These are phyloP conservation scores for Pterophyllum scalare DNA, from an alignment of 2,113 vertebrate genomes.

Conservation along the genomic window DNA sequence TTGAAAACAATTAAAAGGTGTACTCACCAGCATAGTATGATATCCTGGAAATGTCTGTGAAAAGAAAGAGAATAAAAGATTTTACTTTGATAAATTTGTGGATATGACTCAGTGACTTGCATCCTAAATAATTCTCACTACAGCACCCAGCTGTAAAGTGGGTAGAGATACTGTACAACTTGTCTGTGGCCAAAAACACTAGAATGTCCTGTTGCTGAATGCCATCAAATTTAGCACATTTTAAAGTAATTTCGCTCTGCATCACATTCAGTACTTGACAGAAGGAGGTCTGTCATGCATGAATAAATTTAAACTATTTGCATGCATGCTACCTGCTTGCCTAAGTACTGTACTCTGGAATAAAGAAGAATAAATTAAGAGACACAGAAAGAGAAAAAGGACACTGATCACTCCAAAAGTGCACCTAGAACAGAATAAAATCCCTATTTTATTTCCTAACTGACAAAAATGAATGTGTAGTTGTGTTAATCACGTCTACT, in stretches of 20 bases:
- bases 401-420: background rate
- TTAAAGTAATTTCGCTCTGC: background rate
- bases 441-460: background rate
- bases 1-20: background rate
- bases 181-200: background rate
- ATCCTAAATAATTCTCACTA: background rate
- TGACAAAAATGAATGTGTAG: constrained; percentile 17
- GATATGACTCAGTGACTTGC: background rate
- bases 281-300: background rate
- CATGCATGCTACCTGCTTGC: background rate
- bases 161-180: background rate
- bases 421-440: background rate
- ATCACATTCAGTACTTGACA: background rate
- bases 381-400: background rate
- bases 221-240: background rate
- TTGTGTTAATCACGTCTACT: constrained; percentile 20
- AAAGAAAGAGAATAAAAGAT: constrained; percentile 16
- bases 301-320: background rate
- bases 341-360: background rate
- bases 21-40: constrained; percentile 87
- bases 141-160: background rate
- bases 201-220: background rate
- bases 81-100: constrained; percentile 16
- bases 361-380: background rate
- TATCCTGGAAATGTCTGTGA: constrained; percentile 90